Evolutionary conservation across 2,113 vertebrate genomes (phyloP).

Genomic region (Salvelinus namaycush): DNA sequence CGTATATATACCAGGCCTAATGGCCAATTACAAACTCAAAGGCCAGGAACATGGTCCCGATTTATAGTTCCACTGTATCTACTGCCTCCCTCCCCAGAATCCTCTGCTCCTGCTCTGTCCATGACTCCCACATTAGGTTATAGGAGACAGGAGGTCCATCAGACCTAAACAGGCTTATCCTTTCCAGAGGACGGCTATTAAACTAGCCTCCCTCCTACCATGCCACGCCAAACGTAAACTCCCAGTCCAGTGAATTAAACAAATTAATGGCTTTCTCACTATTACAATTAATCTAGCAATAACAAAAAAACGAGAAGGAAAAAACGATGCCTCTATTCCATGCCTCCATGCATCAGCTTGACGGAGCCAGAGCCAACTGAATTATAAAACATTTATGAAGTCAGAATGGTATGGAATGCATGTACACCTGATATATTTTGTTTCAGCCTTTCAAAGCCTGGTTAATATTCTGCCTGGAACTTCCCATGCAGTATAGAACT

Average conservation of each 20-base stretch:
- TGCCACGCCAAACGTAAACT: conserved; percentile 50
- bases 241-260: conserved; percentile 65
- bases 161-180: conserved; percentile 73
- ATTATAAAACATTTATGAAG: conserved; percentile 57
- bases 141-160: conserved; percentile 72
- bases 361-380: conserved; percentile 32
- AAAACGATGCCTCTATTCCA: conserved; percentile 20
- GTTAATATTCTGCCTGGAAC: conserved; percentile 35
- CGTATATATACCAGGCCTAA: conserved; percentile 50
- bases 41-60: conserved; percentile 43
- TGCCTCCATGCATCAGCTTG: too few relatives aligned
- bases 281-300: conserved; percentile 60
- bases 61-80: conserved; percentile 67
- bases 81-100: conserved; percentile 47
- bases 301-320: conserved; percentile 1
- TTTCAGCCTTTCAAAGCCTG: conserved; percentile 53
- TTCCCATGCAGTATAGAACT: conserved; percentile 25
- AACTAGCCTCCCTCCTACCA: conserved; percentile 43
- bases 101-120: conserved; percentile 40
- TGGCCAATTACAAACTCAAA: conserved; percentile 65
- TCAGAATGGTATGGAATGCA: conserved; percentile 34
- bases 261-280: conserved; percentile 63
- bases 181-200: conserved; percentile 69
- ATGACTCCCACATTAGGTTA: conserved; percentile 68
- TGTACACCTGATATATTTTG: conserved; percentile 24